Base-by-base conservation (phyloP, 92 coral and sea anemone species). In the Palythoa heliodiscus region DNA sequence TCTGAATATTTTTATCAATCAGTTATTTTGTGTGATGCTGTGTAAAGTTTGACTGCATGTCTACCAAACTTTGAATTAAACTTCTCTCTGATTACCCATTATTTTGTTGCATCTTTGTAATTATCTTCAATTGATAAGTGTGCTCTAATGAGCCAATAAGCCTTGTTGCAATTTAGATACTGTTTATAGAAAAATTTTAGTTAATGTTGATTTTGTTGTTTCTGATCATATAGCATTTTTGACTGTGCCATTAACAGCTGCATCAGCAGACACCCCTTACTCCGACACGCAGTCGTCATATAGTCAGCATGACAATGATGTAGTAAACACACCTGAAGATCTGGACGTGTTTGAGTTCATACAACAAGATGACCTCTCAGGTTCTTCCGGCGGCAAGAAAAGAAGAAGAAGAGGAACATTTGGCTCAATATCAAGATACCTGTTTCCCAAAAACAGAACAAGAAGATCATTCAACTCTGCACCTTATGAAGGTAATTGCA, bases 351-450 rank as follows among this genome's bases (percentile, higher is more conserved):
- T 94, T 90, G 93, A 94, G 7, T 83, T 90, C 66, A 67, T 80
- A 70, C 84, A 80, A 24, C 74, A 80, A 48, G 84, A 80, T 23
- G 84, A 80, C 2, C 55, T 80, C 13, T 53, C 84, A 24, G 50
- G 40, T 68, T 22, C 73, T 47, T 58, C 57, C 1, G 84, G 87
- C 39, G 69, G 39, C 52, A 90, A 90, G 87, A 92, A 91, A 70
- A 90, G 91, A 78, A 89, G 81, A 57, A 86, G 89, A 71, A 88
- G 90, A 50, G 88, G 86, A 12, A 91, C 87, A n/a, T 86, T 89
- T 64, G 92, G 93, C 9, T 94, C 98, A 54, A 55, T 94, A 11
- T 92, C 98, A 35, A 88, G 91, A 88, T 83, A 92, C 69, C 89
- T 94, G 75, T 90, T 80, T 17, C 72, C 84, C 13, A 80, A 80